These are phyloP conservation scores for Phortica magna DNA, from an alignment of 2,888 invertebrate species.

Conservation along the genomic window DNA sequence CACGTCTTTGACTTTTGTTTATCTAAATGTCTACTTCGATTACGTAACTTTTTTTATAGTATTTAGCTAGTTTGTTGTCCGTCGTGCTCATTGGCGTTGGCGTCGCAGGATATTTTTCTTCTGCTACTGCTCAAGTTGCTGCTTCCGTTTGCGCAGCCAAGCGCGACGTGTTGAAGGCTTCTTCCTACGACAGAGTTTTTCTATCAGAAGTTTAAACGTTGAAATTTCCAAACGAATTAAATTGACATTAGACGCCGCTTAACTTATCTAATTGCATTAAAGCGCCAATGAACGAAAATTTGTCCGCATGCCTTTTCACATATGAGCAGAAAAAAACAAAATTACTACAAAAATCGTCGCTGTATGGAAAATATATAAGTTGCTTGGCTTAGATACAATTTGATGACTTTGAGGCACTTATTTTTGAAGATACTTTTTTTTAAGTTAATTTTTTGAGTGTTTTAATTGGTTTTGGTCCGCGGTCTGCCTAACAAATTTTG, in stretches of 20 bases:
- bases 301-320: not conserved
- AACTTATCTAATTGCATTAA: constrained; percentile 7
- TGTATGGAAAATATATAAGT: no score
- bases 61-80: constrained; percentile 2
- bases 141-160: not conserved
- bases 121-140: not conserved
- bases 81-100: not conserved
- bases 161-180: not conserved
- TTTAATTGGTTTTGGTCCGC: not conserved
- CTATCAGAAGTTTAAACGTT: not conserved
- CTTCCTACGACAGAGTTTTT: not conserved
- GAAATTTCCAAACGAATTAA: not conserved
- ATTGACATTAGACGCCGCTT: constrained; percentile 14
- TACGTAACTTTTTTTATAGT: constrained; percentile 31
- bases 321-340: not conserved
- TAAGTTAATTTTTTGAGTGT: not conserved
- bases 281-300: not conserved
- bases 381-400: no score
- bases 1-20: constrained; percentile 36
- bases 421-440: no score
- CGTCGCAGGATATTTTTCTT: not conserved
- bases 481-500: not conserved
- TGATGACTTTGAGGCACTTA: no score
- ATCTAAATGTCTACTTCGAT: constrained; percentile 33
- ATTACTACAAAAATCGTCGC: no score